Percentiles rank a stretch among this genome's conserved stretches.
phyloP scores from a whole-genome alignment of 2,888 invertebrate species.

The Callyntrura sp. region DNA sequence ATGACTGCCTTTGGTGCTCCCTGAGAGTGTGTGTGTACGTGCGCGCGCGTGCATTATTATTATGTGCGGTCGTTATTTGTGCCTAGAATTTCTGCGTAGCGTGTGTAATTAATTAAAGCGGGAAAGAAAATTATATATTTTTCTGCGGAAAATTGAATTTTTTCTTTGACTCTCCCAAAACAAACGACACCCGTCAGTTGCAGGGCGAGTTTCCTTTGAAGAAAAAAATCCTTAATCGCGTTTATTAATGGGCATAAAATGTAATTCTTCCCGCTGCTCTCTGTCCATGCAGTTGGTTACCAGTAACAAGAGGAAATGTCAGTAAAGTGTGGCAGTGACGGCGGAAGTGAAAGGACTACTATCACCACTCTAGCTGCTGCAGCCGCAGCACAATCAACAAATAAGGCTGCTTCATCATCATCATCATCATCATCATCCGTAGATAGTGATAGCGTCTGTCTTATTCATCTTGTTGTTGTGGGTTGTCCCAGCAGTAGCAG shows the following conservation, averaged over 20 bases:
- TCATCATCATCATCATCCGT: background rate
- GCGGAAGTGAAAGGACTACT: constrained; percentile 39
- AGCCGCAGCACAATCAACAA: background rate
- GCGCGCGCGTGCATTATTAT: no score
- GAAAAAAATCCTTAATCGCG: background rate
- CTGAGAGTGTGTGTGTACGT: no score
- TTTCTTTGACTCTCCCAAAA: background rate
- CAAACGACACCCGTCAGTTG: background rate
- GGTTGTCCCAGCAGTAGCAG: background rate
- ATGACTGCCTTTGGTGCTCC: no score
- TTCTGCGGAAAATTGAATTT: background rate
- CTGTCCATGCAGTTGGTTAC: background rate
- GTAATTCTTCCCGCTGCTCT: background rate
- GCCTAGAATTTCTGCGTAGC: no score
- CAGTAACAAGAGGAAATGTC: constrained; percentile 23
- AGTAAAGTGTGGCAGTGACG: constrained; percentile 1
- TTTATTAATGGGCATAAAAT: background rate
- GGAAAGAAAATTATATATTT: background rate
- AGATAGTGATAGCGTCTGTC: background rate
- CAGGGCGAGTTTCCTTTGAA: background rate
- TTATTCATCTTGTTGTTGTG: background rate
- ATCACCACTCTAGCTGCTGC: background rate
- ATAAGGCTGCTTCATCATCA: no score
- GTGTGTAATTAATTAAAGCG: no score
- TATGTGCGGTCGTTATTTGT: no score